Base-by-base conservation (phyloP, 2,888 invertebrate species). In the Alitta virens region DNA sequence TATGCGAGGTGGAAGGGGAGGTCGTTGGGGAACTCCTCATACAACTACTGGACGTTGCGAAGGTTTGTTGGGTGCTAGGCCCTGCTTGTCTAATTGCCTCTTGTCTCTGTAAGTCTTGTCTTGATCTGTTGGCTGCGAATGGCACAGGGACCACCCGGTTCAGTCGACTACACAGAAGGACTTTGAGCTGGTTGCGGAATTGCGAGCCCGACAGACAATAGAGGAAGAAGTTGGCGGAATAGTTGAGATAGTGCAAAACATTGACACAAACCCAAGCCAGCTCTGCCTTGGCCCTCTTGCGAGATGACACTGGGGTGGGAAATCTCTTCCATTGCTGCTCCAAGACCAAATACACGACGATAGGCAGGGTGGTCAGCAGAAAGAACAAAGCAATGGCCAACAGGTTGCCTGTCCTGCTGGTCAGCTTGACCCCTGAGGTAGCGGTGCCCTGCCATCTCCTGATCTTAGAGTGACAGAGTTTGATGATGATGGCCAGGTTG, bases 401-500 rank as follows among this genome's bases (percentile, higher is more conserved):
- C 21, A 68, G 52, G n/a, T n/a, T 46, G n/a, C n/a, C n/a, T 5
- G 46, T 46, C 68, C 64, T 68, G n/a, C 65, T 25, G n/a, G 68
- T 63, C 24, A 68, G 60, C 12, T 46, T 46, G 46, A 46, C 21
- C n/a, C 18, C 46, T 7, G 46, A 21, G n/a, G 46, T 46, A 16
- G 46, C 21, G 5, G 46, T 9, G 7, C 18, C 46, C 46, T 33
- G 33, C 33, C 18, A 18, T 14, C 60, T 55, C 27, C 38, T 18
- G 0, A 64, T 56, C 9, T 68, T 70, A 2, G 75, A 74, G 12
- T 61, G 51, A 2, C 74, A 52, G 42, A 76, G 75, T 63, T 75
- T 72, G 26, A 65, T 56, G 52, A 78, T 75, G 57, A 79, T 79
- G 24, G 76, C 65, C n/a, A 68, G 66, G 64, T 79, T 79, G 25